Evolutionary conservation across 2,113 vertebrate genomes (phyloP), one percentile per base, ranked within the genome.

Genomic region (Sinocyclocheilus grahami): DNA sequence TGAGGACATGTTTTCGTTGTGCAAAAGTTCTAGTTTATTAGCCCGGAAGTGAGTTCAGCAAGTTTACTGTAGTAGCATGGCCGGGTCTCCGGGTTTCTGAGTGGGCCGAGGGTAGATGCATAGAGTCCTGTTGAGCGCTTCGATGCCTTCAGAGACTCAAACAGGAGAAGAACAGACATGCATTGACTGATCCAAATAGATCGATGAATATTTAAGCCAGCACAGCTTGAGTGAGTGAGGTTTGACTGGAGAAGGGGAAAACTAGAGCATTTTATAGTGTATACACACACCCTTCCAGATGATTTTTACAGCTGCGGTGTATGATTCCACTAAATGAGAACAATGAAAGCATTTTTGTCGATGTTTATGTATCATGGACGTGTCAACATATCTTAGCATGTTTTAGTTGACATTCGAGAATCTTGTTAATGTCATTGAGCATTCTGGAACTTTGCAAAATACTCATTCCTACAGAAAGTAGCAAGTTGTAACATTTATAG

Each of bases 21-120:
- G 27, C 46, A 74, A 60, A 24, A 65, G 16, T 67, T 74, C 2
- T 62, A 74, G 42, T 87, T 71, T 82, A 72, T 82, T 86, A 51
- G 42, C 55, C 72, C 78, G 55, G 55, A 81, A 72, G 37, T 33
- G 42, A 89, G 92, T 92, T 94, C 90, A 94, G 11, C 27, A 88
- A 90, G 91, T 92, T 27, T 91, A 91, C 58, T 82, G 82, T 53
- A 82, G 33, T 37, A 79, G 55, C 9, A 7, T 16, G 37, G 60
- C 82, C 39, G 33, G 39, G 14, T 78, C 33, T 78, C 53, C 30
- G 24, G 65, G 63, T 84, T 30, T 62, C 55, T 82, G 72, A 86
- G 78, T 89, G 86, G 78, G 86, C 84, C 69, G 83, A 83, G 74
- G 53, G 60, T 62, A 82, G 78, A 85, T 86, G 72, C 87, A 82